These are phyloP conservation scores for Pangasianodon gigas DNA, from an alignment of 2,113 vertebrate genomes.

Conservation along the genomic window DNA sequence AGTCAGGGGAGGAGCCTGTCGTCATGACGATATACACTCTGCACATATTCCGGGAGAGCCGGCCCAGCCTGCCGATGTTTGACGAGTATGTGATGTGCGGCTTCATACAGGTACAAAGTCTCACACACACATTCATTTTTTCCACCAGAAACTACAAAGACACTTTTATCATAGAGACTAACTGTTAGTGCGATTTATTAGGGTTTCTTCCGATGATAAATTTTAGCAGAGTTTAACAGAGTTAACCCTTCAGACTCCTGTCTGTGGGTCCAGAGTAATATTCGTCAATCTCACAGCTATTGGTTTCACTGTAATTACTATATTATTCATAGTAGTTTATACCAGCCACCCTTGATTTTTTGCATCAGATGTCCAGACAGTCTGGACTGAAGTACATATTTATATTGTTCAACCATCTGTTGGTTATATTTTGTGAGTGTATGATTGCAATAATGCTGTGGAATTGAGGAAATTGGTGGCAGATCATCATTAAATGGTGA, in stretches of 20 bases:
- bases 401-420: no score
- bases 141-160: background rate
- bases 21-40: constrained; percentile 84
- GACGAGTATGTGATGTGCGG: constrained; percentile 85
- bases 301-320: no score
- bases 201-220: background rate
- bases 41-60: constrained; percentile 83
- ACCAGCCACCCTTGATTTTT: background rate
- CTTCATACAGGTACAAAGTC: constrained; percentile 84
- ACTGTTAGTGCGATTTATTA: background rate
- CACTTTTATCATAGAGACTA: background rate
- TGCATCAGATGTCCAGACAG: background rate
- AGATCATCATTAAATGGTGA: background rate
- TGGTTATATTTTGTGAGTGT: background rate
- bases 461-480: background rate
- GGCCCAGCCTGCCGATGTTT: constrained; percentile 90
- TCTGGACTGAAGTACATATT: background rate
- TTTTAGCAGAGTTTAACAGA: background rate
- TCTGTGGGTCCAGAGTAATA: background rate
- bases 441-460: background rate
- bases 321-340: background rate
- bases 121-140: constrained; percentile 25
- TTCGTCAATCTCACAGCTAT: background rate
- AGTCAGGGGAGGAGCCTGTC: constrained; percentile 60
- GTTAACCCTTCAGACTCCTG: background rate